Conservation (phyloP, 2,888 invertebrate species). For the Epirrhoe tristata region DNA sequence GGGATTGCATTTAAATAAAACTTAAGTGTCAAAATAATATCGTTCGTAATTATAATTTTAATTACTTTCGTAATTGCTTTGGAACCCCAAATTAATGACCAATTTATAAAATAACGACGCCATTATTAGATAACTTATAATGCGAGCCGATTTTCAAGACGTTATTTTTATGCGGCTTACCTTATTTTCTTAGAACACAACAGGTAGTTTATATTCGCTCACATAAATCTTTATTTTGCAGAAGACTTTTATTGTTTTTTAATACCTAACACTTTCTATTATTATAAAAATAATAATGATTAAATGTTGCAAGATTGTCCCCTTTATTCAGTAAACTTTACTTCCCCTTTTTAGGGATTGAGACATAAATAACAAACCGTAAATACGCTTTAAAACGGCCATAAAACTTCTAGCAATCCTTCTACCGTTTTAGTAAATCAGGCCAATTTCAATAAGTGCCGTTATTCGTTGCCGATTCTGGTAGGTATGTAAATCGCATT, state of each 20-base stretch:
- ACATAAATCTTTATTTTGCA: background rate
- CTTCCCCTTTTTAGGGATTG: conserved; percentile 13
- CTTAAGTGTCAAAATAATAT: conserved; percentile 21
- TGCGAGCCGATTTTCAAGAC: conserved; percentile 4
- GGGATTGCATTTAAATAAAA: conserved; percentile 8
- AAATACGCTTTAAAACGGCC: conserved; percentile 24
- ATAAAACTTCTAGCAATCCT: conserved; percentile 56
- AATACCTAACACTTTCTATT: background rate
- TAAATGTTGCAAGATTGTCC: conserved; percentile 4
- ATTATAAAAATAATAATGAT: background rate
- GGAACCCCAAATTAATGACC: conserved; percentile 15
- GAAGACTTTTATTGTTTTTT: background rate
- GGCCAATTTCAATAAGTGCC: conserved; percentile 82
- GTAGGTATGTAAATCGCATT: conserved; percentile 60
- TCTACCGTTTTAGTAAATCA: conserved; percentile 78
- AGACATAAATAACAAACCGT: conserved; percentile 24
- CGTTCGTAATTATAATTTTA: conserved; percentile 18
- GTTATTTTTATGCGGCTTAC: background rate
- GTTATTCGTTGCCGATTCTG: conserved; percentile 43
- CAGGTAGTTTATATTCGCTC: background rate
- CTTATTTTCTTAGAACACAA: background rate
- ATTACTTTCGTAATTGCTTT: conserved; percentile 20
- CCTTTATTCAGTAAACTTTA: conserved; percentile 6
- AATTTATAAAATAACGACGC: conserved; percentile 20
- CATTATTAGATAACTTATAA: conserved; percentile 11